These are phyloP conservation scores for Criorhina ranunculi DNA, from an alignment of 2,888 invertebrate species.

Conservation along the genomic window DNA sequence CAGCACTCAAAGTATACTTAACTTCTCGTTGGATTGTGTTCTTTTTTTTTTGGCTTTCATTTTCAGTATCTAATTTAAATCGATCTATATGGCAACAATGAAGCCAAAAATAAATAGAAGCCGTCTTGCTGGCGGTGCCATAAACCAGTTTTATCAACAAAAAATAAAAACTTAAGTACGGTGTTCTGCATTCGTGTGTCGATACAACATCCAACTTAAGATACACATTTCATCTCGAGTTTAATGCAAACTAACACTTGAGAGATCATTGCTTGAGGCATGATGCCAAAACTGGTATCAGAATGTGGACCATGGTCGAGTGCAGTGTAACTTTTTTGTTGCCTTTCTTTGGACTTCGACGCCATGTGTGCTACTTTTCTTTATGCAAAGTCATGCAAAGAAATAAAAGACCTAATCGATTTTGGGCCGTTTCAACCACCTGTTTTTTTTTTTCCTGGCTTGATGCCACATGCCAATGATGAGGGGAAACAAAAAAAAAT, in stretches of 20 bases:
- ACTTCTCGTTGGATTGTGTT: not conserved
- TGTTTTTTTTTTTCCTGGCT: conserved; percentile 46
- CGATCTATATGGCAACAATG: conserved; percentile 30
- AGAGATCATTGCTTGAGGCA: conserved; percentile 29
- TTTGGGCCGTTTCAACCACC: conserved; percentile 52
- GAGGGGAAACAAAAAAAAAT: conserved; percentile 9
- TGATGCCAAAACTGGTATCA: conserved; percentile 51
- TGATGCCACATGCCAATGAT: conserved; percentile 62
- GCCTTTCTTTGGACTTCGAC: conserved; percentile 22
- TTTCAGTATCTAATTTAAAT: conserved; percentile 57
- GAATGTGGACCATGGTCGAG: conserved; percentile 61
- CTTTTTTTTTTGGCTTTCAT: conserved; percentile 39
- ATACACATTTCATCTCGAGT: conserved; percentile 16
- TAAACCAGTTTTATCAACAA: conserved; percentile 48
- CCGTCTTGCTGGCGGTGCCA: not conserved
- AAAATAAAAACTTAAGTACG: not conserved
- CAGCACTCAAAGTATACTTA: not conserved
- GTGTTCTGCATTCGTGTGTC: not conserved
- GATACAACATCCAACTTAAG: not conserved
- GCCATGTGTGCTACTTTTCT: conserved; percentile 56
- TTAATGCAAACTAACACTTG: conserved; percentile 35
- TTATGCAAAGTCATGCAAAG: conserved; percentile 4
- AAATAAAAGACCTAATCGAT: conserved; percentile 42
- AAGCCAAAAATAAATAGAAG: conserved; percentile 4
- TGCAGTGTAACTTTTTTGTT: conserved; percentile 22